A percentile compares a stretch with the other conserved stretches of the same genome.
Evolutionary conservation across 35 echinoderm and acorn worm species (phyloP).

Genomic region (Stichopus chloronotus): DNA sequence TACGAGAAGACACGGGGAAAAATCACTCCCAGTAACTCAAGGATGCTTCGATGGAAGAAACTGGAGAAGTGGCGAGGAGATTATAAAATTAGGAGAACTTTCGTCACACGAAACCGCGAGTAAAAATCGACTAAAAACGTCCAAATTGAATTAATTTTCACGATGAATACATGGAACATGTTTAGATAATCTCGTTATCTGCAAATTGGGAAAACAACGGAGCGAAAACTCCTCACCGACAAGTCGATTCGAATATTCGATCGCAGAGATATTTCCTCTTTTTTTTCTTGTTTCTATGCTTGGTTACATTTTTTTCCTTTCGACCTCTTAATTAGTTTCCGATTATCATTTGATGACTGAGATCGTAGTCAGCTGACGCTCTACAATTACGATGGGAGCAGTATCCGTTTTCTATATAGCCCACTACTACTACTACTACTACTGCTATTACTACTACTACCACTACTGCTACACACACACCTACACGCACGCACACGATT

Average conservation of each 20-base stretch:
- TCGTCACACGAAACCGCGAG: not conserved
- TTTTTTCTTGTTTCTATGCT: too few relatives aligned
- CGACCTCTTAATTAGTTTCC: not conserved
- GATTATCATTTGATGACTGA: not conserved
- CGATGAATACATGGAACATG: not conserved
- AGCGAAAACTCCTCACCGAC: not conserved
- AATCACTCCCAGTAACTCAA: too few relatives aligned
- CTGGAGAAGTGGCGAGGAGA: too few relatives aligned
- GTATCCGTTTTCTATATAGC: too few relatives aligned
- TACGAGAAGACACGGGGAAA: too few relatives aligned
- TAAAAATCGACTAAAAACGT: not conserved
- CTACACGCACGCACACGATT: too few relatives aligned
- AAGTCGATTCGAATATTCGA: not conserved
- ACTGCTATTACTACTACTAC: too few relatives aligned
- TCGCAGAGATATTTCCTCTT: not conserved
- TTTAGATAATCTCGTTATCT: conserved; percentile 1
- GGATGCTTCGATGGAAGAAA: too few relatives aligned
- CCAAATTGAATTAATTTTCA: not conserved
- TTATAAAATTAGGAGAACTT: not conserved
- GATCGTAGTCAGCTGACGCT: not conserved
- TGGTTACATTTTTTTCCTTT: not conserved
- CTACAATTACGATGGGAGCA: not conserved
- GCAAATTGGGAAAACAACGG: not conserved
- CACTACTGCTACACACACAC: too few relatives aligned
- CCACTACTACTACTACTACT: too few relatives aligned